Evolutionary conservation across 1,140 invertebrate species (phyloP).

Genomic region (Drosophila rhopaloa): DNA sequence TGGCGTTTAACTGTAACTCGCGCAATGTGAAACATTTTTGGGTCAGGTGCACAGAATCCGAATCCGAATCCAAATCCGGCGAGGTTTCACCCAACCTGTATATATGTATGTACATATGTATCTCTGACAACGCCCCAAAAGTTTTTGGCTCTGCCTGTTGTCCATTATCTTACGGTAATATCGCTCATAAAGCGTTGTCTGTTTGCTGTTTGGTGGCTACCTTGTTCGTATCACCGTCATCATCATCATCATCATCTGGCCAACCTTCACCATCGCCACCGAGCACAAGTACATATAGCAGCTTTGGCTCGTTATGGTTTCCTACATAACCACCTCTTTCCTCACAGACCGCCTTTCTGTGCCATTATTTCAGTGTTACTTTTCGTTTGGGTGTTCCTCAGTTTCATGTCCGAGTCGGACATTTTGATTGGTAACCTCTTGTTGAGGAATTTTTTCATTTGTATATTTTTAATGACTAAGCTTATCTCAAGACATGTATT

Average conservation of each 20-base stretch:
- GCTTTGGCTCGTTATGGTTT: conserved; percentile 71
- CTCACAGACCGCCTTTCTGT: conserved; percentile 1
- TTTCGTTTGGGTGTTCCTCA: conserved; percentile 61
- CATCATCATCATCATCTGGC: conserved; percentile 28
- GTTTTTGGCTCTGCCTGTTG: conserved; percentile 23
- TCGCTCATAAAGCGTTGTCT: conserved; percentile 67
- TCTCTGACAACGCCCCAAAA: conserved; percentile 40
- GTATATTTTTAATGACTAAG: conserved; percentile 1
- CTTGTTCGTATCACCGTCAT: conserved; percentile 18
- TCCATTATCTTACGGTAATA: conserved; percentile 80
- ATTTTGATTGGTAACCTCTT: conserved; percentile 47
- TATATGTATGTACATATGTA: neutral
- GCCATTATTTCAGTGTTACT: conserved; percentile 52
- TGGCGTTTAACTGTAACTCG: conserved; percentile 80
- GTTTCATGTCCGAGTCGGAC: conserved; percentile 50
- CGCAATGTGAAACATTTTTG: conserved; percentile 80
- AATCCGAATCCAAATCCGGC: conserved; percentile 1
- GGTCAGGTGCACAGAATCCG: conserved; percentile 65
- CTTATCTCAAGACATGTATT: conserved; percentile 1
- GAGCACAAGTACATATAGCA: conserved; percentile 56
- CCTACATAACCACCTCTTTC: conserved; percentile 39
- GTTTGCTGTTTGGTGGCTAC: conserved; percentile 25
- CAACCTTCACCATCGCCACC: conserved; percentile 55
- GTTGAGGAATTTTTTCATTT: conserved; percentile 26
- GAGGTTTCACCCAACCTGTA: conserved; percentile 70